Evolutionary conservation across 2,113 vertebrate species (phyloP), one percentile per base, ranked within the genome.

Genomic region (Takifugu bimaculatus): DNA sequence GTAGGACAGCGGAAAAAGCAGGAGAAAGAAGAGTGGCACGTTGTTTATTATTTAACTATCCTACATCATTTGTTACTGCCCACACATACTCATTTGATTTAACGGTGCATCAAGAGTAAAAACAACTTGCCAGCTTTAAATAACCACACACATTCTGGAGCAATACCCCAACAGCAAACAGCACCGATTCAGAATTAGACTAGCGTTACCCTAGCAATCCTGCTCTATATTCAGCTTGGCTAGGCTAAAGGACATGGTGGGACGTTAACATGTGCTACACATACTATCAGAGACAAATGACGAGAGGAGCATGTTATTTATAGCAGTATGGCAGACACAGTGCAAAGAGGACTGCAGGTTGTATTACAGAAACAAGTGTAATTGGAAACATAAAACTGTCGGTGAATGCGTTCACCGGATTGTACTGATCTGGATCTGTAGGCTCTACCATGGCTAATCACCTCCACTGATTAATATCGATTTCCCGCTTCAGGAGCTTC

Each of bases 61-160:
- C 77, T 68, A 65, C 75, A 79, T 79, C 66, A 69, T 32, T 63
- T 20, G 29, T 3, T 6, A 6, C 32, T 5, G 29, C 28, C 29
- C 20, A 28, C 57, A 59, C 47, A 63, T 58, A 53, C 45, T 27
- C 26, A 39, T 39, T 39, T 39, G 35, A 39, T 39, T 39, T 39
- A 39, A 39, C 35, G 7, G 35, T 11, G 4, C 7, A 10, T 6
- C 35, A 39, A 10, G 11, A 11, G 35, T 6, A 39, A 39, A 10
- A 39, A 39, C 7, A 39, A 10, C 35, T 10, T 5, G 45, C 14
- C 45, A n/a, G 15, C 15, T n/a, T 48, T 15, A 48, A 48, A 48
- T 48, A 15, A 39, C n/a, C 11, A 26, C 20, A 49, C 51, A 29
- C 6, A 39, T n/a, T 29, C 57, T 35, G 27, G 28, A 32, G 59